These are phyloP conservation scores for Scrobipalpa atriplicella DNA, from an alignment of 2,888 invertebrate genomes.

Conservation along the genomic window DNA sequence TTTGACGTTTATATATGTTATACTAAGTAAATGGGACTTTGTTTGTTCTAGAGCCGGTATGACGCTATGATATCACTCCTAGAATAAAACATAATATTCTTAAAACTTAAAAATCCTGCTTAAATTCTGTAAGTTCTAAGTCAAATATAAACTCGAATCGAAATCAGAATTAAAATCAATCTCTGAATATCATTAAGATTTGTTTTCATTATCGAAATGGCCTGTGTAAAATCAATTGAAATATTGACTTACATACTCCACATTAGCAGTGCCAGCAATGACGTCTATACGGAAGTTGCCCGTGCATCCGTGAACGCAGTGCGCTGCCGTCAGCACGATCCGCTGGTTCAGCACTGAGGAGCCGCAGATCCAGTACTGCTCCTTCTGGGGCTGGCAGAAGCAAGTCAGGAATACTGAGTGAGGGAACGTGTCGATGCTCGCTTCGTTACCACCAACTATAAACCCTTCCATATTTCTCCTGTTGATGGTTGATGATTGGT, in stretches of 20 bases:
- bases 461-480: conserved; percentile 36
- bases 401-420: conserved; percentile 37
- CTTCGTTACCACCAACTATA: conserved; percentile 38
- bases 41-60: too few species aligned
- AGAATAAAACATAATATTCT: too few species aligned
- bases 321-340: conserved; percentile 45
- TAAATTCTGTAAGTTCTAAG: too few species aligned
- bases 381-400: not conserved
- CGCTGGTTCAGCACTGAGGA: conserved; percentile 45
- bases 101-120: too few species aligned
- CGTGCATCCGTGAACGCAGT: conserved; percentile 36
- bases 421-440: conserved; percentile 34
- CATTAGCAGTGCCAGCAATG: not conserved
- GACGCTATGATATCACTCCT: too few species aligned
- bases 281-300: not conserved
- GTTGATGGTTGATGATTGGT: not conserved
- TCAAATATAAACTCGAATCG: too few species aligned
- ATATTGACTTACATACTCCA: conserved; percentile 1
- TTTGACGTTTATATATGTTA: too few species aligned
- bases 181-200: too few species aligned
- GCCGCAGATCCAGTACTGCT: conserved; percentile 41
- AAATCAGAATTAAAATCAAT: too few species aligned
- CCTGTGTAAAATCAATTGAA: too few species aligned
- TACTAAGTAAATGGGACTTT: not conserved
- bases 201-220: too few species aligned